Conservation (phyloP, 1,140 invertebrate genomes). For the Pseudomyrmex flavicornis region DNA sequence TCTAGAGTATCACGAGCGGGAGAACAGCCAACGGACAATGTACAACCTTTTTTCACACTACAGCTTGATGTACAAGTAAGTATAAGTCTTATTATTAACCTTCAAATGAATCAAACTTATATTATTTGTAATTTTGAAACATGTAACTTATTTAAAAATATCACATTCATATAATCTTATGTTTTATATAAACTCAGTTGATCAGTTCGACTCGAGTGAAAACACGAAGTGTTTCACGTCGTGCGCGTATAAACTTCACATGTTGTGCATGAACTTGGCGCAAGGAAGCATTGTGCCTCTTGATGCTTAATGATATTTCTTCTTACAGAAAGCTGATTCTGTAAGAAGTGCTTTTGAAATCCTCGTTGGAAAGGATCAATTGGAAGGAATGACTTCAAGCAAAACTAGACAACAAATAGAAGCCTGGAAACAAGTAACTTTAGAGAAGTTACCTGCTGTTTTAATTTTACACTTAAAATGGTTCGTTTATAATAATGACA, state of each 20-base stretch:
- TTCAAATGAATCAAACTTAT: not conserved
- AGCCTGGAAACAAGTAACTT: conserved; percentile 93
- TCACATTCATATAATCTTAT: no score
- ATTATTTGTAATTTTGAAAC: no score
- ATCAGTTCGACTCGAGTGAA: no score
- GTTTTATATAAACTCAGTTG: no score
- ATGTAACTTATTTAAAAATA: no score
- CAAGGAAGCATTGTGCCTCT: no score
- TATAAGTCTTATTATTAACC: not conserved
- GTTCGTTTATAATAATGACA: conserved; percentile 92
- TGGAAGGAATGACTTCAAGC: conserved; percentile 93
- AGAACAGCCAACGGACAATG: conserved; percentile 91
- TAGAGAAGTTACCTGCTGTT: conserved; percentile 95
- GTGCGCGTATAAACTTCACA: no score
- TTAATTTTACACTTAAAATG: conserved; percentile 95
- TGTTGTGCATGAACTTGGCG: no score
- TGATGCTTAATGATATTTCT: conserved; percentile 75
- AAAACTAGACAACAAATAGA: conserved; percentile 93
- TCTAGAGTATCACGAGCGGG: conserved; percentile 92
- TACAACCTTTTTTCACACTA: conserved; percentile 97
- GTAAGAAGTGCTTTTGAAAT: conserved; percentile 95
- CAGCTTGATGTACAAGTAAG: conserved; percentile 96
- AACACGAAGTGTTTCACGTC: no score
- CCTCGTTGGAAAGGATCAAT: conserved; percentile 91
- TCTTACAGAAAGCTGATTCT: conserved; percentile 90